A percentile compares a stretch with the other conserved stretches of the same genome.
These are phyloP conservation scores for Morpho deidamia DNA, from an alignment of 2,888 invertebrate species.

Conservation along the genomic window DNA sequence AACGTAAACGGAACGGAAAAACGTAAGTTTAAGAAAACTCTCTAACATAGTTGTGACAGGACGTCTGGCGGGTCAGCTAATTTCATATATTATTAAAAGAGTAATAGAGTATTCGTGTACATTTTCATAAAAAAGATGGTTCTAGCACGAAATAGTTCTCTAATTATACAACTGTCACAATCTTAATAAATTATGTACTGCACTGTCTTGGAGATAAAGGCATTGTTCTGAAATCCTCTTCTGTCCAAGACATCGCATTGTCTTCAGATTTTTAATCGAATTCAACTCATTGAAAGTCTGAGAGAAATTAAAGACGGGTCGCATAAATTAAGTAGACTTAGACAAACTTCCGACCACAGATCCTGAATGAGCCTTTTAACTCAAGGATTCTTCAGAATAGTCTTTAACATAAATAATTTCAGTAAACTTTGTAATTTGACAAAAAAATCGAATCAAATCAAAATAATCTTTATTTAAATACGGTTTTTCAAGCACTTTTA, in stretches of 20 bases:
- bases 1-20: no score
- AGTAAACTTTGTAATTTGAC: no score
- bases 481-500: no score
- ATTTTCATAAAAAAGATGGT: not conserved
- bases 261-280: slow-evolving; percentile 61
- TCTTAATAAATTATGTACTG: slow-evolving; percentile 5
- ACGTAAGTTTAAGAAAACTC: no score
- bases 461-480: no score
- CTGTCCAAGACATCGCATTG: slow-evolving; percentile 42
- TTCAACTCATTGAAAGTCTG: slow-evolving; percentile 40
- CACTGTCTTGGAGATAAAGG: slow-evolving; percentile 32
- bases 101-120: not conserved
- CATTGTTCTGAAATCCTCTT: slow-evolving; percentile 40
- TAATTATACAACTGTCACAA: not conserved
- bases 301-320: slow-evolving; percentile 62
- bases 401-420: no score
- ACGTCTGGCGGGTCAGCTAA: no score
- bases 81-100: no score
- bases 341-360: slow-evolving; percentile 53
- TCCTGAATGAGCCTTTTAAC: slow-evolving; percentile 25
- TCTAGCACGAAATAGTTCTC: not conserved
- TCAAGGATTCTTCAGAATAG: slow-evolving; percentile 6
- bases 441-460: no score
- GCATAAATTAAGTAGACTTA: slow-evolving; percentile 67
- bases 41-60: no score